Conservation (phyloP, 2,888 invertebrate species). For the Spodoptera picta region DNA sequence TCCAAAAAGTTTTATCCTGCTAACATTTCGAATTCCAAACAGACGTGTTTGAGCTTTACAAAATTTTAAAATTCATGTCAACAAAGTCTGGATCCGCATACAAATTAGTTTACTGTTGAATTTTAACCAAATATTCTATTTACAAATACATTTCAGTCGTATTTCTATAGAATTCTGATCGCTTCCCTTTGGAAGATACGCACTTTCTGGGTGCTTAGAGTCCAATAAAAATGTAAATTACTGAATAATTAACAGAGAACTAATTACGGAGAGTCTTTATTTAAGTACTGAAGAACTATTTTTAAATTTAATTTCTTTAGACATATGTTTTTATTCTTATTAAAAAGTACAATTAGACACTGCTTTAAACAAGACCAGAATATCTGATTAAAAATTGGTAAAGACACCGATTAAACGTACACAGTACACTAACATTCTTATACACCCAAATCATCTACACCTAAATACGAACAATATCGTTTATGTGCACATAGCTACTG, state of each 20-base stretch:
- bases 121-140: conserved; percentile 33
- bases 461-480: background rate
- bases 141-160: conserved; percentile 29
- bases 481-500: background rate
- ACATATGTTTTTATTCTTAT: conserved; percentile 3
- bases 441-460: too few species aligned
- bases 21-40: conserved; percentile 13
- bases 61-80: conserved; percentile 53
- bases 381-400: too few species aligned
- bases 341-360: too few species aligned
- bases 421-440: too few species aligned
- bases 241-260: conserved; percentile 19
- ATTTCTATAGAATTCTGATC: conserved; percentile 39
- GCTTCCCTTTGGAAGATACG: conserved; percentile 11
- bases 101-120: conserved; percentile 39
- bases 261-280: conserved; percentile 30
- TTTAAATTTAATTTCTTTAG: conserved; percentile 13
- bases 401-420: too few species aligned
- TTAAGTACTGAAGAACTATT: conserved; percentile 24
- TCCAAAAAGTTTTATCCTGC: conserved; percentile 4
- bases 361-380: too few species aligned
- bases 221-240: conserved; percentile 42
- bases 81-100: conserved; percentile 40
- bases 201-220: conserved; percentile 14
- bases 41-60: conserved; percentile 19